phyloP scores from a whole-genome alignment of 2,888 invertebrate genomes.

The Automeris io region DNA sequence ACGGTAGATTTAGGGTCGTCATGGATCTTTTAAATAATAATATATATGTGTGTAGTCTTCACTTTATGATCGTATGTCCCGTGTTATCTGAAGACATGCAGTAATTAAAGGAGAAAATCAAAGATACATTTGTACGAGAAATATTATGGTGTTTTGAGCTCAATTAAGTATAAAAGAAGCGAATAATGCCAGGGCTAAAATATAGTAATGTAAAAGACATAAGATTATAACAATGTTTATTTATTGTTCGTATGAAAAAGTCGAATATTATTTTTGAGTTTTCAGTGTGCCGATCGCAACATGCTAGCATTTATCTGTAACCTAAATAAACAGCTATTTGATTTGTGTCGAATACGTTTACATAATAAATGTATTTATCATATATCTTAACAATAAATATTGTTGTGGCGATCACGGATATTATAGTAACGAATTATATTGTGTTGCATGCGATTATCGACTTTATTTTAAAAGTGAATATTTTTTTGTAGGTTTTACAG shows the following conservation, averaged over 20 bases:
- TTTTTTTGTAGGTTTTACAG: background rate
- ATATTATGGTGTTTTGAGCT: no score
- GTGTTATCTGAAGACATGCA: no score
- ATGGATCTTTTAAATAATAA: no score
- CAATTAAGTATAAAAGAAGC: no score
- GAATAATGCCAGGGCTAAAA: no score
- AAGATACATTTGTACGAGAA: no score
- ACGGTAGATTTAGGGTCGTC: no score
- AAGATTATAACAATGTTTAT: background rate
- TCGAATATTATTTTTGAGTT: background rate
- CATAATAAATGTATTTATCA: constrained; percentile 8
- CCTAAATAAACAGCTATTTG: constrained; percentile 3
- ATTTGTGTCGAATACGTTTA: constrained; percentile 7
- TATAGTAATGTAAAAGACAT: no score
- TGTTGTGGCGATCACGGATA: constrained; percentile 2
- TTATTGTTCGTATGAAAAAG: background rate
- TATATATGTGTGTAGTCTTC: no score
- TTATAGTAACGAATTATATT: background rate
- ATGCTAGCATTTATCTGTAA: constrained; percentile 2
- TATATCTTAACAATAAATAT: constrained; percentile 6
- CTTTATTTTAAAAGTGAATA: background rate
- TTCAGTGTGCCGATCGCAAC: background rate
- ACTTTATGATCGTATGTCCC: no score
- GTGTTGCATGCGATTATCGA: background rate
- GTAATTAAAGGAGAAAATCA: no score